Conservation (phyloP, 2,797 vertebrate species). For the Mionectes olivaceus region DNA sequence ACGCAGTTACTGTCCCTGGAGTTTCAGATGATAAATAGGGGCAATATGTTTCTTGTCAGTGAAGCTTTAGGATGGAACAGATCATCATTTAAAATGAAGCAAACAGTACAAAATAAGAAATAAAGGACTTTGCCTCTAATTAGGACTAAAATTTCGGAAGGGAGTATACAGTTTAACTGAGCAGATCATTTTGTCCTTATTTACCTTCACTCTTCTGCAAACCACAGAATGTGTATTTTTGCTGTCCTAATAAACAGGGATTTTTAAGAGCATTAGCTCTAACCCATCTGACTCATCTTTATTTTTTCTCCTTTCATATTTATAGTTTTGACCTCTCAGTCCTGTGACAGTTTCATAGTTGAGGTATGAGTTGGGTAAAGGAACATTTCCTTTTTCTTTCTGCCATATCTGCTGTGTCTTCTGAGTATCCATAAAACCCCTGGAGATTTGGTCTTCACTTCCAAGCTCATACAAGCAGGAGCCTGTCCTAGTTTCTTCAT, state of each 20-base stretch:
- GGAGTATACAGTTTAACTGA: background rate
- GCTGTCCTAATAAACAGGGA: background rate
- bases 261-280: background rate
- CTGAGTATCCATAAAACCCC: background rate
- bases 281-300: background rate
- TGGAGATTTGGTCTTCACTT: background rate
- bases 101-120: background rate
- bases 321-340: constrained; percentile 22
- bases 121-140: background rate
- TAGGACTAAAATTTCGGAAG: background rate
- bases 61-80: background rate
- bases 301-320: background rate
- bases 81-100: background rate
- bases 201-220: background rate
- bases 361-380: background rate
- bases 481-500: background rate
- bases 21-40: background rate
- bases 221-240: background rate
- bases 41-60: constrained; percentile 8
- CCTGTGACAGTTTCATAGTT: constrained; percentile 15
- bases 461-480: background rate
- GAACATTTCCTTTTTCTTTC: background rate
- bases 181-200: background rate
- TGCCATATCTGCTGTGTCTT: background rate
- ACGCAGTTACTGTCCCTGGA: background rate